A percentile compares a stretch with the other conserved stretches of the same genome.
phyloP scores from a whole-genome alignment of 2,888 invertebrate genomes.

The Apamea sordens region DNA sequence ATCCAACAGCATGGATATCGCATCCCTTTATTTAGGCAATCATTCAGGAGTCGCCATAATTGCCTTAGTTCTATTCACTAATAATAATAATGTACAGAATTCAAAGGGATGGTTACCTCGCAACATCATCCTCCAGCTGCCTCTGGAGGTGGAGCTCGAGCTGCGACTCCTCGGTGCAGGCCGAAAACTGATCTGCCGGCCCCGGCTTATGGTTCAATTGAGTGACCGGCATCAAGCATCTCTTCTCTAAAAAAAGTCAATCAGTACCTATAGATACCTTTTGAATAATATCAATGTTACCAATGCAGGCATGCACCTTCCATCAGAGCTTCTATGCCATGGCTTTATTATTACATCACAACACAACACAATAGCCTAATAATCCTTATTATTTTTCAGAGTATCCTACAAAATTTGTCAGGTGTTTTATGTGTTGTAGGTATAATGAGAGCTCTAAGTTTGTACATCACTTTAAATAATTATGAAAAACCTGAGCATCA shows the following conservation, averaged over 20 bases:
- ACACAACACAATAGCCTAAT: not conserved
- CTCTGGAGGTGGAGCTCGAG: conserved; percentile 81
- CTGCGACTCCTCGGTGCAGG: conserved; percentile 81
- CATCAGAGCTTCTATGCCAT: not conserved
- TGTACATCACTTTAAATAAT: not conserved
- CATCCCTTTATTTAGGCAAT: not conserved
- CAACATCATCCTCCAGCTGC: conserved; percentile 86
- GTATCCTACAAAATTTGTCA: not conserved
- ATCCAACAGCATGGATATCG: not conserved
- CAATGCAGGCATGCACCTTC: not conserved
- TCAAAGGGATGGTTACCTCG: conserved; percentile 74
- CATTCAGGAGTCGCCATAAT: not conserved
- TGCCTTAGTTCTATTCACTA: not conserved
- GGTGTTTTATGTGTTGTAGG: not conserved
- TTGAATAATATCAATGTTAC: conserved; percentile 7
- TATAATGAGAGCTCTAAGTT: not conserved
- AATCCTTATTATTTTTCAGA: not conserved
- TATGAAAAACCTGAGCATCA: not conserved
- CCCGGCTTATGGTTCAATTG: conserved; percentile 80
- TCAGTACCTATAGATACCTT: not conserved
- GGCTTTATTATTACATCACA: not conserved
- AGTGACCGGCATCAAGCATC: conserved; percentile 87
- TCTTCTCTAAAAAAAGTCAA: conserved; percentile 72
- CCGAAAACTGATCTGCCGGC: conserved; percentile 78
- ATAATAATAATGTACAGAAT: not conserved